These are phyloP conservation scores for Hydrolagus affinis DNA, from an alignment of 2,113 vertebrate species.

Conservation along the genomic window DNA sequence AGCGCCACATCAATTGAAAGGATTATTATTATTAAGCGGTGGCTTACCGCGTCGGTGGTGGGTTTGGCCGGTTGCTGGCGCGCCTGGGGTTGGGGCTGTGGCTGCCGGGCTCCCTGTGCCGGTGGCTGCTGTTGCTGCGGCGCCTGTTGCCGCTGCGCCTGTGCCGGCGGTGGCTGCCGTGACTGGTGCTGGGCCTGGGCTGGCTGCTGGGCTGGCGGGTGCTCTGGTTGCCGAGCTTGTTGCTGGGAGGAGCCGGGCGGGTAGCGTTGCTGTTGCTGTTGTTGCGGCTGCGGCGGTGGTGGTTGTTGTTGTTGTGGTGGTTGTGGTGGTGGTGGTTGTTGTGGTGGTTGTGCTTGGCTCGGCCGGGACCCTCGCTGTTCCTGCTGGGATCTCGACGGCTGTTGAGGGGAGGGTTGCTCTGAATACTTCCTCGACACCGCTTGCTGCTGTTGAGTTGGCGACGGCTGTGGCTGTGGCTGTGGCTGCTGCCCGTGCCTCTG, in stretches of 20 bases:
- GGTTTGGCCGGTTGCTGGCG: conserved; percentile 47
- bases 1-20: too few species aligned
- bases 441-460: conserved; percentile 49
- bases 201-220: conserved; percentile 42
- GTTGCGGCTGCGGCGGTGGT: conserved; percentile 39
- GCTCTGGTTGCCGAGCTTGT: conserved; percentile 34
- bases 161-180: conserved; percentile 23
- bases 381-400: conserved; percentile 39
- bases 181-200: conserved; percentile 38
- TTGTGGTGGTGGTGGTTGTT: conserved; percentile 36
- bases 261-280: not conserved
- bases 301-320: conserved; percentile 44
- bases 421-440: conserved; percentile 47
- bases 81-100: conserved; percentile 39
- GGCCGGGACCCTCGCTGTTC: conserved; percentile 52
- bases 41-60: conserved; percentile 41
- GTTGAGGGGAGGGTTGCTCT: conserved; percentile 39
- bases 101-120: conserved; percentile 48
- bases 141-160: conserved; percentile 43
- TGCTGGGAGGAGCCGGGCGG: conserved; percentile 35
- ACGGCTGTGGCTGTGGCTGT: conserved; percentile 38
- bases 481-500: conserved; percentile 54
- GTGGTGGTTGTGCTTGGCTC: conserved; percentile 44
- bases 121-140: conserved; percentile 47
- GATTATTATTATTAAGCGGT: too few species aligned